Conservation (phyloP, 2,888 invertebrate genomes). For the Meliscaeva auricollis region DNA sequence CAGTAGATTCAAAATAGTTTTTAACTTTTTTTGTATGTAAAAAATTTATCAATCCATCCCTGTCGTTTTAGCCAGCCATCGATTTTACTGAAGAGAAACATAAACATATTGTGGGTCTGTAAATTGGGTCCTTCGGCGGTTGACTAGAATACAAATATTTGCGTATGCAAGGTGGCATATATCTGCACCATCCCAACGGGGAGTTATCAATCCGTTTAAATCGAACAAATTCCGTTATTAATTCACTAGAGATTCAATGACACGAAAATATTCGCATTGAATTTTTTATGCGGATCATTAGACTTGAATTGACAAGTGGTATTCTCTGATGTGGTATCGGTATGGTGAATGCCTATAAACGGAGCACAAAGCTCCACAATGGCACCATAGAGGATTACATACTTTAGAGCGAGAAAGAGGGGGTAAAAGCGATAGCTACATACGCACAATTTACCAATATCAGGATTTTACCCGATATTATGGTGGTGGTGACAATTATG, state of each 20-base stretch:
- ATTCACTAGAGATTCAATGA: conserved; percentile 62
- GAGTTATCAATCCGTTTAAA: conserved; percentile 65
- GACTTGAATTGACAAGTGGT: conserved; percentile 53
- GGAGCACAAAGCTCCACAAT: not conserved
- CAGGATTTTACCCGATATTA: not conserved
- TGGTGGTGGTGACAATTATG: not conserved
- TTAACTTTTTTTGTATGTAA: no score
- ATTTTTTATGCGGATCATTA: conserved; percentile 61
- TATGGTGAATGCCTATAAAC: conserved; percentile 17
- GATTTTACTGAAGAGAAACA: not conserved
- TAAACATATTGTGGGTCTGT: conserved; percentile 4
- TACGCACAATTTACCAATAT: conserved; percentile 40
- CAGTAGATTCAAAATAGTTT: no score
- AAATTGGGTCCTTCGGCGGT: conserved; percentile 11
- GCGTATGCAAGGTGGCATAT: conserved; percentile 2
- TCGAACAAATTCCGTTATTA: conserved; percentile 64
- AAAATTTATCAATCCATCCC: not conserved
- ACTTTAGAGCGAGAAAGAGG: not conserved
- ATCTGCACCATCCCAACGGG: not conserved
- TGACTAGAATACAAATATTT: conserved; percentile 38
- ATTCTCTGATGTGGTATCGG: conserved; percentile 20
- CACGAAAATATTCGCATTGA: conserved; percentile 57
- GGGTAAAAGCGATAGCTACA: no score
- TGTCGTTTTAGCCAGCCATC: conserved; percentile 17
- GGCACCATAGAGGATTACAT: conserved; percentile 13